Base-by-base conservation (phyloP, 1,140 invertebrate species). In the Anastatus disparis region DNA sequence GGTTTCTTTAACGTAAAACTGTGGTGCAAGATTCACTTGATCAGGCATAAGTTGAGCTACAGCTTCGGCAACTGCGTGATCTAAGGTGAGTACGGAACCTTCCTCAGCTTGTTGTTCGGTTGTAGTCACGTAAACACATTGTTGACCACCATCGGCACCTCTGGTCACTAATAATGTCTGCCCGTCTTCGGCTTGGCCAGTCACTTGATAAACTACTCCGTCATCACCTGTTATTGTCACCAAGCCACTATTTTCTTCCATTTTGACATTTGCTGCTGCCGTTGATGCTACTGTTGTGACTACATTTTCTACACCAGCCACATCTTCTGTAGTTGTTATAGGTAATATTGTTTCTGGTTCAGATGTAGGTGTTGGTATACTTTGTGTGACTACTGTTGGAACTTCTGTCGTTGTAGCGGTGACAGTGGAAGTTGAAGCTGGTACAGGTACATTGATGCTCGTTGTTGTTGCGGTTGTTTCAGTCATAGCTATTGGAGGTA, bases 121-220 rank as follows among this genome's bases (percentile, higher is more conserved):
- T 3, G 92, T 92, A 2, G 92, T 91, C 0, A 92, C 92, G 64
- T 91, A 89, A 12, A 91, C 88, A 62, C 91, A 93, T 68, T 91
- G 89, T 46, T 92, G 92, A 64, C 90, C 89, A 0, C 91, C 91
- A 70, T 91, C 89, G 9, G 89, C 90, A 1, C 89, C 90, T 53
- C 89, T 88, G 4, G 91, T 90, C 2, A 92, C 89, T 9, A 92
- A 76, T 22, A 93, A 81, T 0, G 92, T 93, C 75, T 93, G 91
- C 0, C 92, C 92, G 27, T 90, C 90, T 67, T 93, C 92, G 71
- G 92, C 93, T 75, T 93, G 91, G 8, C 93, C 92, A 0, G 93
- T 90, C 22, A 94, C 91, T 85, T 88, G 87, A 75, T 88, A 88
- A 35, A 88, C 82, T 2, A 87, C 80, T 13, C 87, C 87, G 62